These are phyloP conservation scores for Amphilophus citrinellus DNA, from an alignment of 2,113 vertebrate genomes.

Conservation along the genomic window DNA sequence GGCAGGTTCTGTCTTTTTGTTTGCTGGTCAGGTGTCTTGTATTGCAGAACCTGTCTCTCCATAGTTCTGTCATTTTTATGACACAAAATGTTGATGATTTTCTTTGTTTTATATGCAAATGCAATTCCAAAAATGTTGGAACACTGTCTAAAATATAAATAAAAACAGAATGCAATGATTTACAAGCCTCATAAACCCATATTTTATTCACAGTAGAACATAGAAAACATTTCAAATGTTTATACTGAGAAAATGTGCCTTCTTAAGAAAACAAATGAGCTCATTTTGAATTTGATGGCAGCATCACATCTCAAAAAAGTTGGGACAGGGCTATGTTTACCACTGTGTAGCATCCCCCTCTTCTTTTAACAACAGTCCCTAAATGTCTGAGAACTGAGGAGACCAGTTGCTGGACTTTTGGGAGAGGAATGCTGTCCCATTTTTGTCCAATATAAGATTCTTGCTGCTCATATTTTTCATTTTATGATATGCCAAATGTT, in stretches of 20 bases:
- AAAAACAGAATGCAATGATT: neutral
- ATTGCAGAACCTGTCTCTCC: slow-evolving; percentile 30
- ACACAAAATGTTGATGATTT: slow-evolving; percentile 29
- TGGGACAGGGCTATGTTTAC: neutral
- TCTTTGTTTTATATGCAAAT: neutral
- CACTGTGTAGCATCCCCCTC: neutral
- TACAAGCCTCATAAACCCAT: neutral
- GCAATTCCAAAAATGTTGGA: neutral
- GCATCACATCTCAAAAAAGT: neutral
- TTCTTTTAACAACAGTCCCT: neutral
- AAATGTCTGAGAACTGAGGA: neutral
- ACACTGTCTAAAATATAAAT: neutral
- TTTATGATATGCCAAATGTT: neutral
- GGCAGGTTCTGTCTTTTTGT: slow-evolving; percentile 23
- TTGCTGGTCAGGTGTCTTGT: slow-evolving; percentile 50
- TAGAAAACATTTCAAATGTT: neutral
- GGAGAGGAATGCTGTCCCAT: neutral
- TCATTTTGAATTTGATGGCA: neutral
- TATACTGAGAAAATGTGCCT: neutral
- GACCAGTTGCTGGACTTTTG: neutral
- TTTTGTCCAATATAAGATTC: neutral
- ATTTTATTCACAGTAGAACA: neutral
- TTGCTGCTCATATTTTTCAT: neutral
- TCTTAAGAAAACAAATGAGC: neutral
- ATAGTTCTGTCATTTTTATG: slow-evolving; percentile 43